These are phyloP conservation scores for Sinocyclocheilus grahami DNA, from an alignment of 2,113 vertebrate genomes.

Conservation along the genomic window DNA sequence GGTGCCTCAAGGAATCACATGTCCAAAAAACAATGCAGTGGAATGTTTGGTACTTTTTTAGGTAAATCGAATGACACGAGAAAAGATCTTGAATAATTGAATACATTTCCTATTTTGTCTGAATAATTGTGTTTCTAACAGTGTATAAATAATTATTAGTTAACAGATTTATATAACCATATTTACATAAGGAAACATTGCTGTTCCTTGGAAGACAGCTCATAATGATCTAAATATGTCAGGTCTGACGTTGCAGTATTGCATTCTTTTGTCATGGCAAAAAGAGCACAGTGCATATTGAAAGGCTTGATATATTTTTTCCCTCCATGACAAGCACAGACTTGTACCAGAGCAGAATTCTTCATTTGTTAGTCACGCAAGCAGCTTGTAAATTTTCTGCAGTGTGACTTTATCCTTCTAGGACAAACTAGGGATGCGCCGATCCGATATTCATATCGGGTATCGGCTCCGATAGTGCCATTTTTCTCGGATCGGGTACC, in stretches of 20 bases:
- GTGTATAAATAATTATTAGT: not conserved
- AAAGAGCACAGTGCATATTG: not conserved
- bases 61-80: not conserved
- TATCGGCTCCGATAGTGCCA: no score
- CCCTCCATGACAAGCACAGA: not conserved
- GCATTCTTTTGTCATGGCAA: not conserved
- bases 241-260: not conserved
- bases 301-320: not conserved
- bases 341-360: not conserved
- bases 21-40: not conserved
- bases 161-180: not conserved
- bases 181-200: not conserved
- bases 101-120: not conserved
- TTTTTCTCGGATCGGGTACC: no score
- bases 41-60: not conserved
- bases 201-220: not conserved
- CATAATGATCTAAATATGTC: not conserved
- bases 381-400: not conserved
- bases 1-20: not conserved
- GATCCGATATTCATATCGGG: no score
- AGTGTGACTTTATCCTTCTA: not conserved
- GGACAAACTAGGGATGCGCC: not conserved
- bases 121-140: not conserved
- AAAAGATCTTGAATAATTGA: not conserved
- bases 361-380: slow-evolving; percentile 1